Base-by-base conservation (phyloP, 2,888 invertebrate species). In the Tanytarsus gracilentus region DNA sequence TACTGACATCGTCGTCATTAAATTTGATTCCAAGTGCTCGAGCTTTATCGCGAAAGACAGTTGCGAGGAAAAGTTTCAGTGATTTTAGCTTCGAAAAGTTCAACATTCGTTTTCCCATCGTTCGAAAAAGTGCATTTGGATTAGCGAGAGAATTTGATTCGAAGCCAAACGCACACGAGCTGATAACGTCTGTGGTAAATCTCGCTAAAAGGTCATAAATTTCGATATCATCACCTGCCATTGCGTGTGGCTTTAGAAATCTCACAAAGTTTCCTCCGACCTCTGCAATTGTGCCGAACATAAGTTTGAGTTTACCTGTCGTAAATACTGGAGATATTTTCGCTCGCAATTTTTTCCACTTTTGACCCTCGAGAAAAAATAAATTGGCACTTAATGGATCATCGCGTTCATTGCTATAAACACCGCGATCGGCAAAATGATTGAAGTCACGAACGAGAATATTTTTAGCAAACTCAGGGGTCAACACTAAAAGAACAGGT, bases 1-100 rank as follows among this genome's bases (percentile, higher is more conserved):
- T 69, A 14, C 39, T 8, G 3, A 62, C 25, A 6, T 52, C 52
- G 4, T 52, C 29, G 25, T 52, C 40, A 26, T 44, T 44, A 18
- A 29, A 58, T 58, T 48, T 26, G 2, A 58, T n/a, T 2, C 48
- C 30, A 7, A 58, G 14, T 2, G 8, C 2, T 18, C 18, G 3
- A 16, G 58, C 58, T 58, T 58, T 21, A 7, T 27, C 6, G n/a
- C 30, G 40, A 21, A 58, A 44, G 2, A 36, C 36, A 7, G 44
- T 16, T 25, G 58, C 44, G 9, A 58, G 3, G 30, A 58, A 30
- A 14, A 16, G 4, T 44, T 58, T 58, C 11, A 58, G 48, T 2
- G 44, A 18, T 58, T 58, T 44, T 1, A 36, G 29, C 29, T 58
- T 58, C 5, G 16, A 3, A 4, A 58, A 58, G 21, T 58, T 40